Base-by-base conservation (phyloP, 1,140 invertebrate species). In the Amphibalanus amphitrite region DNA sequence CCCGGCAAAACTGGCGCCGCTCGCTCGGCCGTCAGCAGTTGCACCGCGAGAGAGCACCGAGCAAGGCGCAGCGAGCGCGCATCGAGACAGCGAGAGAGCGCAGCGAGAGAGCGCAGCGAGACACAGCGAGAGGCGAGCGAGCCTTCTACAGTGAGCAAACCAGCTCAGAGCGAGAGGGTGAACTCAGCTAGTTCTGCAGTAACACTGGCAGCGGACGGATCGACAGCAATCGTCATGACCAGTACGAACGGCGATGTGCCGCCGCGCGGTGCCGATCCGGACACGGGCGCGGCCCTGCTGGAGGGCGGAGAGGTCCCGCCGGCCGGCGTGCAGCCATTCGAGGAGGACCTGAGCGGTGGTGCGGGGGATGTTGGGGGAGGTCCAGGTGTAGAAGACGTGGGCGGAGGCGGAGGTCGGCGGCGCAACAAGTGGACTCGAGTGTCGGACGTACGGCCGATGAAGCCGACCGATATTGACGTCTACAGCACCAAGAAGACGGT, bases 401-500 rank as follows among this genome's bases (percentile, higher is more conserved):
- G 17, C 6, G 47, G 47, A 8, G 17, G 1, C 23, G 13, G 47
- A 20, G 13, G 47, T 13, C 47, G 47, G 47, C 6, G 47, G 6
- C 47, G 47, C 20, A 13, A 13, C 38, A 38, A 38, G 38, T 38
- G 38, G 47, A 13, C 1, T 23, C 77, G 95, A 83, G 78, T 92
- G 93, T 75, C 92, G 89, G n/a, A 92, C 91, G 78, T 93, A 95
- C 79, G 88, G 86, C 74, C 87, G 83, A 70, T 94, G 80, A 47
- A 84, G 82, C 73, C 85, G 26, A 70, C 92, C 75, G 89, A 92
- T 75, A 87, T 88, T 0, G 92, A 91, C 78, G 82, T 87, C 72
- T 92, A 92, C 84, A 89, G 90, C 0, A 92, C 90, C 3, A 92
- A 92, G 79, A 92, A 93, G 79, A 92, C 90, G 0, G 89, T 92